Percentiles rank a stretch among this genome's conserved stretches.
Conservation (phyloP, 2,113 vertebrate genomes). For the Petromus typicus region DNA sequence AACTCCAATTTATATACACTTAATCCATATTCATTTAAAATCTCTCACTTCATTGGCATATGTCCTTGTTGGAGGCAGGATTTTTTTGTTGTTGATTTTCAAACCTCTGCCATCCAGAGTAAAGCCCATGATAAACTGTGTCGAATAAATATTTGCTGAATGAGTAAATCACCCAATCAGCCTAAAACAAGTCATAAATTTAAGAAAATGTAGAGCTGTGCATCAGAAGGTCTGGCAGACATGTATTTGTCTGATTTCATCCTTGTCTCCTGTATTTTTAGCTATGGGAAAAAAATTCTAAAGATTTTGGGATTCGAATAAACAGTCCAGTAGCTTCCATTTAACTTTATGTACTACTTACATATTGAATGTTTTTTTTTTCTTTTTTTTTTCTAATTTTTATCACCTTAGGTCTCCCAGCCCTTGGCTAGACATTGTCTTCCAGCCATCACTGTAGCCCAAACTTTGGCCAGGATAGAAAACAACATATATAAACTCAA, state of each 20-base stretch:
- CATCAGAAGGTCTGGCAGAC: neutral
- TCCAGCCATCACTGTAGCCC: neutral
- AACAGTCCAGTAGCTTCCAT: neutral
- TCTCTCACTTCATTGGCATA: neutral
- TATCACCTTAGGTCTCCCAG: neutral
- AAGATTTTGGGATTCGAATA: neutral
- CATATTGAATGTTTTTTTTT: neutral
- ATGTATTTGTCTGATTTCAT: neutral
- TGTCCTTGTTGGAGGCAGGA: neutral
- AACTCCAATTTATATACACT: neutral
- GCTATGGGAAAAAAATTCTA: neutral
- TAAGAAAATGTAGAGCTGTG: neutral
- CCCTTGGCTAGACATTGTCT: neutral
- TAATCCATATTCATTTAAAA: neutral
- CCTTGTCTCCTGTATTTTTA: slow-evolving; percentile 21
- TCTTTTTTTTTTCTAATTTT: neutral
- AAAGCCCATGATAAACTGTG: neutral
- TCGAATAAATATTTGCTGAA: slow-evolving; percentile 31
- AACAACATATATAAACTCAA: neutral
- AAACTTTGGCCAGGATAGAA: neutral
- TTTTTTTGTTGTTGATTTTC: slow-evolving; percentile 28
- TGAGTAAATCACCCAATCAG: slow-evolving; percentile 13
- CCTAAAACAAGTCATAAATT: slow-evolving; percentile 16
- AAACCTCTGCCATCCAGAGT: neutral
- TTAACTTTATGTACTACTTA: neutral